Percentiles rank a stretch among this genome's conserved stretches.
Conservation (phyloP, 2,113 vertebrate species). For the Rhombomys opimus region DNA sequence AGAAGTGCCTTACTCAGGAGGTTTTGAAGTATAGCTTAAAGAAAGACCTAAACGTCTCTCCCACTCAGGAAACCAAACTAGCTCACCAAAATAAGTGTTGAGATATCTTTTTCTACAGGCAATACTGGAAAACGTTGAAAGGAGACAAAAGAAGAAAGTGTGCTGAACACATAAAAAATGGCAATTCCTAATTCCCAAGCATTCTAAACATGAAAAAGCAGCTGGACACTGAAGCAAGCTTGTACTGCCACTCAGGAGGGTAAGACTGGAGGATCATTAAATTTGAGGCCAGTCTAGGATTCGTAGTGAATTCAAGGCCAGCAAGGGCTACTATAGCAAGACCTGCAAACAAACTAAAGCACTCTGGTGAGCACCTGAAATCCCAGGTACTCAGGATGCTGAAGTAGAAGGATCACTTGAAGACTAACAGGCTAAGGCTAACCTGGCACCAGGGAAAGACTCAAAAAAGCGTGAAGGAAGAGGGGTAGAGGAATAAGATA, state of each 20-base stretch:
- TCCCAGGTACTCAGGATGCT: neutral
- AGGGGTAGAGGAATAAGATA: neutral
- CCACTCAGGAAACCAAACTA: neutral
- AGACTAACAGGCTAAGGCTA: neutral
- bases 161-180: neutral
- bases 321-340: neutral
- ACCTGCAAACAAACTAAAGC: neutral
- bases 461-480: neutral
- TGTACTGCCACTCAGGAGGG: neutral
- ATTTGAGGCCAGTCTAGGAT: neutral
- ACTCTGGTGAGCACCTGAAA: neutral
- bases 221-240: neutral
- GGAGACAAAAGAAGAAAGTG: slow-evolving; percentile 10
- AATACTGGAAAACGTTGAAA: slow-evolving; percentile 22
- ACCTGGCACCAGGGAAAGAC: neutral
- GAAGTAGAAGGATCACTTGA: neutral
- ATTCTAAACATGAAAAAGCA: slow-evolving; percentile 31
- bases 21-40: neutral
- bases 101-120: neutral
- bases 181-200: neutral
- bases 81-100: neutral
- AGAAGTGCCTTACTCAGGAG: neutral
- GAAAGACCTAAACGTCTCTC: slow-evolving; percentile 13
- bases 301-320: neutral
- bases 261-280: neutral